phyloP scores from a whole-genome alignment of 37 sponge, comb jelly and placozoan genomes.

The Hexactinellida sp. region DNA sequence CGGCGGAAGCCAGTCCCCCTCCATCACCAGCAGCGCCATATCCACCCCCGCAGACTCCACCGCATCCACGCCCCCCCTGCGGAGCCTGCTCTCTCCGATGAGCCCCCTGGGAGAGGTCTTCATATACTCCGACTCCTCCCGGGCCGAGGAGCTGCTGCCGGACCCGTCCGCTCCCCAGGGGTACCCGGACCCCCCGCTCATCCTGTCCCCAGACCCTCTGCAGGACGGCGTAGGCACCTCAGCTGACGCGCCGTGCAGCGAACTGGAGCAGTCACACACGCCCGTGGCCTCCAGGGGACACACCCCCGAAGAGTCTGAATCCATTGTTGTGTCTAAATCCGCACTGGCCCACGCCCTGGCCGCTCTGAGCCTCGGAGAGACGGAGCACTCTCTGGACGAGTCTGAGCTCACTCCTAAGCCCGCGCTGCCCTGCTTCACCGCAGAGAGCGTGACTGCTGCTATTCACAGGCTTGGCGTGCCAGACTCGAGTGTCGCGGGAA shows the following conservation, averaged over 20 bases:
- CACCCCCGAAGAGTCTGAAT: background rate
- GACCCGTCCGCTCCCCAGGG: background rate
- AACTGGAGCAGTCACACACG: background rate
- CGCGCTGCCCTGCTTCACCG: background rate
- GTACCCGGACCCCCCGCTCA: background rate
- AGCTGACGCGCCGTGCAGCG: background rate
- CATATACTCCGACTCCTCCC: background rate
- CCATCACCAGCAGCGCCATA: background rate
- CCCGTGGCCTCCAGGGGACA: background rate
- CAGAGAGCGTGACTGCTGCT: background rate
- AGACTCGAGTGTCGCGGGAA: background rate
- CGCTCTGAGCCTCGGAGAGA: background rate
- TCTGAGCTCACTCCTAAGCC: background rate
- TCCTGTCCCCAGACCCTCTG: background rate
- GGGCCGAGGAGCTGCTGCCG: background rate
- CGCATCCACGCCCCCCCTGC: background rate
- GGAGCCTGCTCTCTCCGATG: background rate
- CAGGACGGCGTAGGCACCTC: background rate
- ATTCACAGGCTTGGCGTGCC: background rate
- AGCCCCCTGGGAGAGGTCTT: background rate
- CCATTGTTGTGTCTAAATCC: background rate
- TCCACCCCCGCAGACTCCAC: background rate
- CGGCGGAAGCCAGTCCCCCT: background rate
- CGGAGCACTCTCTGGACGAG: background rate
- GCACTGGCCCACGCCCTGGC: background rate